Evolutionary conservation across 2,113 vertebrate species (phyloP), one percentile per base, ranked within the genome.

Genomic region (Jaculus jaculus): DNA sequence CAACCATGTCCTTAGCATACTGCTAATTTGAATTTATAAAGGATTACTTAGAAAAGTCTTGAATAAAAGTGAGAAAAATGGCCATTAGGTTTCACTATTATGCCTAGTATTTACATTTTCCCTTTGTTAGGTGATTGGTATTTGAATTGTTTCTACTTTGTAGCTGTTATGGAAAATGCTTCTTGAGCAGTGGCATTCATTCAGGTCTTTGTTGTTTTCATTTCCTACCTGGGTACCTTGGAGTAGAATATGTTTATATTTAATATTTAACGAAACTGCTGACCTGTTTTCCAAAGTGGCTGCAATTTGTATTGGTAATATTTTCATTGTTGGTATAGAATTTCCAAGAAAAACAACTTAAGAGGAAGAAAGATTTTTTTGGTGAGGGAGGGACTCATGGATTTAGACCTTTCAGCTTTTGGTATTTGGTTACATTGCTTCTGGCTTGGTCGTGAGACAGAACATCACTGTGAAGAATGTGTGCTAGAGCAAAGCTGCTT

Each of bases 21-120:
- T 65, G 78, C 34, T 72, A 3, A 61, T 94, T 90, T 83, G 85
- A 86, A 80, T 77, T 83, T 63, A 60, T 84, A 61, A 92, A 61
- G 47, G 58, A 51, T 37, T 61, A 7, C 68, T 92, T 63, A 86
- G 60, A 88, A 88, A 85, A 58, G 58, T 37, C 24, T 83, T 51
- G 77, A 68, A n/a, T 78, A 28, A 88, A 92, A 68, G 34, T 37
- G 47, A 89, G 42, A 68, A 51, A 32, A 65, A n/a, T 66, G 32
- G 32, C 32, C 28, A 34, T 47, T 83, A 54, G 66, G 21, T 79
- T 90, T 91, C 37, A 83, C 0, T 65, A 5, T 32, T 39, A 42
- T 0, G 2, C 47, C 28, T 10, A 30, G 10, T 42, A 16, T 34
- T 77, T 80, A 69, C 68, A 42, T 73, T 72, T 9, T 66, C 37